A percentile compares a stretch with the other conserved stretches of the same genome.
phyloP scores from a whole-genome alignment of 2,888 invertebrate genomes.

The Congeria kusceri region DNA sequence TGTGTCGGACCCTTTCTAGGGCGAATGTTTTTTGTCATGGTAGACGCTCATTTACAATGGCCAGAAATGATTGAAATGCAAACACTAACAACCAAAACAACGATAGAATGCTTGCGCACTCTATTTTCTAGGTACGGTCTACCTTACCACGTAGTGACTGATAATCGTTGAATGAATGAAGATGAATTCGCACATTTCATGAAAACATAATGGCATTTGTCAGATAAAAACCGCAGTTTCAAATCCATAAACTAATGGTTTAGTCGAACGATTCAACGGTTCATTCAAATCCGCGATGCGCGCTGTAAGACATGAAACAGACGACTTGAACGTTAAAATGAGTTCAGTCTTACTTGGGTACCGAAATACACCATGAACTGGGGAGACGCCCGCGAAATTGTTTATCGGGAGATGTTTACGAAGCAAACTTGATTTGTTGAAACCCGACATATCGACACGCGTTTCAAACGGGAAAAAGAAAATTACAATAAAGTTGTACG shows the following conservation, averaged over 20 bases:
- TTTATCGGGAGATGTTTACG: conserved; percentile 50
- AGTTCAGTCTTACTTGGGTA: conserved; percentile 36
- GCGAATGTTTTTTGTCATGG: conserved; percentile 72
- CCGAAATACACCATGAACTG: conserved; percentile 41
- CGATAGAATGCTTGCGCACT: conserved; percentile 38
- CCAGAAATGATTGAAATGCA: conserved; percentile 78
- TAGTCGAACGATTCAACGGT: conserved; percentile 56
- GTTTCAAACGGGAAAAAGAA: neutral
- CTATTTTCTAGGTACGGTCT: conserved; percentile 52
- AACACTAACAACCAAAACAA: too few relatives aligned
- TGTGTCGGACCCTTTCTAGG: conserved; percentile 73
- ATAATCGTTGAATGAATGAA: conserved; percentile 55
- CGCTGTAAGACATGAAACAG: neutral
- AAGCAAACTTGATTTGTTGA: conserved; percentile 9
- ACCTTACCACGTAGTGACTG: conserved; percentile 42
- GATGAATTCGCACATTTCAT: conserved; percentile 47
- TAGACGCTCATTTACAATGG: conserved; percentile 84
- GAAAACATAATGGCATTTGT: conserved; percentile 51
- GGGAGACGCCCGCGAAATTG: conserved; percentile 48
- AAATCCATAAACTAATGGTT: conserved; percentile 56
- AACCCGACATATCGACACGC: neutral
- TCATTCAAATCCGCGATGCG: conserved; percentile 52
- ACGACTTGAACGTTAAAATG: conserved; percentile 32
- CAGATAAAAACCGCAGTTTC: conserved; percentile 50
- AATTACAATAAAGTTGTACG: too few relatives aligned